A percentile compares a stretch with the other conserved stretches of the same genome.
Evolutionary conservation across 37 sponge, comb jelly and placozoan genomes (phyloP).

Genomic region (Crambe crambe): DNA sequence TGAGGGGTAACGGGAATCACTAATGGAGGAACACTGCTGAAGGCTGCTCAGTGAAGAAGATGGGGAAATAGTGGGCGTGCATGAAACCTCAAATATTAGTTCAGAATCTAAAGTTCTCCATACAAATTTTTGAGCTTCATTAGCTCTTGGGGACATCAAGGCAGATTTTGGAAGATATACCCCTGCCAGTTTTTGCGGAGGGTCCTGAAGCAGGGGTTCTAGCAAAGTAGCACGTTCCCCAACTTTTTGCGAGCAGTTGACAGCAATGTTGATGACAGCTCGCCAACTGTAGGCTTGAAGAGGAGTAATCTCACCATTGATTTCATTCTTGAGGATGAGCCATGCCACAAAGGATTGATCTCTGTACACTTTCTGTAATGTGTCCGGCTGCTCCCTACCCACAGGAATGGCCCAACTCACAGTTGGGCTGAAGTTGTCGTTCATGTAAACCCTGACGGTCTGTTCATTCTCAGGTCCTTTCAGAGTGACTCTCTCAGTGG

Average conservation of each 20-base stretch:
- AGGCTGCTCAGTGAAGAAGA: constrained; percentile 6
- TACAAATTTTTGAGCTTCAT: constrained; percentile 93
- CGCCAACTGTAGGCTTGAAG: constrained; percentile 74
- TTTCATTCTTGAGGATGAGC: constrained; percentile 83
- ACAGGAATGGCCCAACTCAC: constrained; percentile 92
- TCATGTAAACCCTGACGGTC: constrained; percentile 64
- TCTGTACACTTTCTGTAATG: constrained; percentile 67
- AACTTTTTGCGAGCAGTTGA: constrained; percentile 54
- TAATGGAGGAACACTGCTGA: constrained; percentile 10
- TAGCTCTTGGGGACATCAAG: constrained; percentile 73
- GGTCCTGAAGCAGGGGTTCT: constrained; percentile 58
- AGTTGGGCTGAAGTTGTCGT: constrained; percentile 88
- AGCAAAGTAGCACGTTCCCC: constrained; percentile 73
- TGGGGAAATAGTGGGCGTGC: constrained; percentile 57
- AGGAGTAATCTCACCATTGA: constrained; percentile 18
- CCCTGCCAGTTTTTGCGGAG: constrained; percentile 64
- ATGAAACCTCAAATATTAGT: constrained; percentile 76
- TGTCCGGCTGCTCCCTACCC: constrained; percentile 86
- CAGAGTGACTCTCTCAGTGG: constrained; percentile 73
- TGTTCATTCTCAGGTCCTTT: constrained; percentile 51
- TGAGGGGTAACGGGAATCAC: constrained; percentile 25
- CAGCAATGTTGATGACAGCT: constrained; percentile 83
- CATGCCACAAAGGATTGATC: constrained; percentile 84
- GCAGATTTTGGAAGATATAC: constrained; percentile 60
- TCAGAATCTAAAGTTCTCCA: constrained; percentile 80